Conservation (phyloP, 2,888 invertebrate genomes). For the Gordius sp. region DNA sequence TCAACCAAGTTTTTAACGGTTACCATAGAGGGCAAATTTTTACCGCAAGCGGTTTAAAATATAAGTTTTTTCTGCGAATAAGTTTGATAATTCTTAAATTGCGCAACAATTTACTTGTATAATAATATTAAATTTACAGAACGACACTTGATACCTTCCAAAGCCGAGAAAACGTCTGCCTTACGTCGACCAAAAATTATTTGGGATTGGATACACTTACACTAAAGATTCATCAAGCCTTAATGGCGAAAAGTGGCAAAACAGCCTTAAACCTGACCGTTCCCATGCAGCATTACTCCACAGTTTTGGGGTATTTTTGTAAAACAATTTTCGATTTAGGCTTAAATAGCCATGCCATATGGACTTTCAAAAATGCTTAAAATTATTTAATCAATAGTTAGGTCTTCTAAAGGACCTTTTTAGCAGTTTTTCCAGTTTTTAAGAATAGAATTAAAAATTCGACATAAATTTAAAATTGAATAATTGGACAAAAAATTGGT, state of each 20-base stretch:
- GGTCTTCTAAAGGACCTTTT: background rate
- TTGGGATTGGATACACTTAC: background rate
- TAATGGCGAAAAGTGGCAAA: background rate
- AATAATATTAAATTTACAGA: background rate
- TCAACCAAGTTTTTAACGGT: no score
- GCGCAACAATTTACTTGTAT: no score
- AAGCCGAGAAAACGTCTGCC: background rate
- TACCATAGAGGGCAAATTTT: no score
- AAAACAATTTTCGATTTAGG: no score
- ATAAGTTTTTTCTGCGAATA: no score
- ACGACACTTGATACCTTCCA: background rate
- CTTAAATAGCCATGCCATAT: no score
- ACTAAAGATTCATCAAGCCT: background rate
- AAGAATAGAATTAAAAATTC: background rate
- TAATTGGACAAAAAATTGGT: no score
- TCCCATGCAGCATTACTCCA: conserved; percentile 6
- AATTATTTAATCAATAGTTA: background rate
- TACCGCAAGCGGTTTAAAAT: no score
- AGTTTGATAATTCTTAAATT: no score
- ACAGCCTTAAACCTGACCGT: background rate
- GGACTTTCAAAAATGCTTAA: no score
- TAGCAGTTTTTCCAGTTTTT: background rate
- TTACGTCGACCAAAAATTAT: background rate
- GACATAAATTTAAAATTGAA: no score
- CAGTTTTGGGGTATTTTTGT: background rate